Evolutionary conservation across 2,888 invertebrate genomes (phyloP), one percentile per base, ranked within the genome.

Genomic region (Heteropelma amictum): DNA sequence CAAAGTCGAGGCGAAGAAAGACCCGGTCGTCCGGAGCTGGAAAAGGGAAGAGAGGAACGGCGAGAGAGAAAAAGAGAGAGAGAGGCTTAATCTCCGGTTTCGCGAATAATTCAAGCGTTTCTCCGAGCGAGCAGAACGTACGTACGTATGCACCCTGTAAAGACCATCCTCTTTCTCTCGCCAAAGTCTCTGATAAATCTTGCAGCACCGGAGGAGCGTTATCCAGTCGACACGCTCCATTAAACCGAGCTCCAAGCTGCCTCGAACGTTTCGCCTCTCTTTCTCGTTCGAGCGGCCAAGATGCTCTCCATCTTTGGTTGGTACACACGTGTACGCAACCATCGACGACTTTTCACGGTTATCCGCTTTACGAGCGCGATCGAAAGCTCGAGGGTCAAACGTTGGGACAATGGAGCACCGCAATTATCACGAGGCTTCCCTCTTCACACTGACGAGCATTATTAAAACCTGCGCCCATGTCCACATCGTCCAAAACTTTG

Each of bases 211-310:
- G 45, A 26, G n/a, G n/a, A 33, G 72, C 79, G 81, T 85, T 85
- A 85, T 85, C 85, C 80, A 77, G 81, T 80, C 80, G 78, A 80
- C 80, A 81, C 82, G 84, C 81, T 83, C 82, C 85, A 85, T 85
- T 85, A 82, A 85, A 85, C 84, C 79, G 80, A 77, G 54, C 30
- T 35, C 42, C 38, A 33, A 21, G 38, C 49, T 68, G 33, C 35
- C 3, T 26, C 7, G 6, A 3, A 5, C n/a, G 6, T n/a, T 26
- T 23, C 7, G 17, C 12, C 12, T 28, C 71, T 33, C 42, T 42
- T 35, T 58, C 56, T 56, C 42, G 17, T 58, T 19, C 28, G 6
- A 30, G 33, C 45, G 33, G 33, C 60, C 33, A n/a, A 60, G 19
- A 30, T 26, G 40, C n/a, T 5, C 35, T 19, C 19, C 19, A 7